Percentiles rank a stretch among this genome's conserved stretches.
phyloP scores from a whole-genome alignment of 2,888 invertebrate species.

The Nomada flava region DNA sequence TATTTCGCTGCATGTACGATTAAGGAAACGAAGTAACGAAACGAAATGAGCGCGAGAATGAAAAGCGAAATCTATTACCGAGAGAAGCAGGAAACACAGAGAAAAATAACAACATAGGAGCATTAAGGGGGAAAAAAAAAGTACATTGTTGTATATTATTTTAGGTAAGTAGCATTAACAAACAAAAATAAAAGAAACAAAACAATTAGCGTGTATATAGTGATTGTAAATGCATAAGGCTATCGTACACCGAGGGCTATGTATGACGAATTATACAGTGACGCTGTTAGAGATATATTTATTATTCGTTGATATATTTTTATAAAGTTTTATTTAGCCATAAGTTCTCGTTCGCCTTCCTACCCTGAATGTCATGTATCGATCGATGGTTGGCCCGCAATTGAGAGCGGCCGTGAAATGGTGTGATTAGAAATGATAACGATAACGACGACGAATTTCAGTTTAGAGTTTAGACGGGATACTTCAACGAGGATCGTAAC shows the following conservation, averaged over 20 bases:
- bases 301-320: constrained; percentile 84
- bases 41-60: neutral
- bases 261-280: constrained; percentile 75
- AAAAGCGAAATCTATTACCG: constrained; percentile 42
- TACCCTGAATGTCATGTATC: constrained; percentile 55
- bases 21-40: constrained; percentile 1
- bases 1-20: neutral
- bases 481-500: constrained; percentile 60
- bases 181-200: neutral
- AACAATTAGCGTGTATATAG: constrained; percentile 79
- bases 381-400: constrained; percentile 52
- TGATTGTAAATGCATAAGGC: constrained; percentile 79
- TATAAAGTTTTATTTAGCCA: constrained; percentile 83
- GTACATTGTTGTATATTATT: constrained; percentile 80
- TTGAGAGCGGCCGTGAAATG: constrained; percentile 20
- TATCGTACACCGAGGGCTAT: constrained; percentile 71
- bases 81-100: neutral
- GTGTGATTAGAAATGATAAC: neutral
- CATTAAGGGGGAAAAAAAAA: constrained; percentile 48
- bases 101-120: constrained; percentile 36
- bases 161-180: constrained; percentile 74
- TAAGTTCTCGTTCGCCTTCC: constrained; percentile 73
- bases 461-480: constrained; percentile 15
- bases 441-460: constrained; percentile 26
- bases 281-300: constrained; percentile 82